Conservation (phyloP, 2,797 vertebrate genomes). For the Anguilla obscura region DNA sequence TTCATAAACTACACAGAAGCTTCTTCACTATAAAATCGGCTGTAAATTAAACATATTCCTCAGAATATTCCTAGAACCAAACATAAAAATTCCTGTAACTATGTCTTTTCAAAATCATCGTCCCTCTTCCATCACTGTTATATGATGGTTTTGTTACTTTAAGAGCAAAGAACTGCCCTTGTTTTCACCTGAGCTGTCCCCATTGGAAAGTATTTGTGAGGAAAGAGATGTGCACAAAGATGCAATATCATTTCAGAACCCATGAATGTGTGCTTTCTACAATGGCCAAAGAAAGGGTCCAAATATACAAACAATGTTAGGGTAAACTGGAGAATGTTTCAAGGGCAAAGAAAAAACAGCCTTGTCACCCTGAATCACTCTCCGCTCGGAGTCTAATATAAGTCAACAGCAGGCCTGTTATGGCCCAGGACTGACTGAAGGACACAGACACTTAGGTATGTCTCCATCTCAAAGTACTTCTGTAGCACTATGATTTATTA, state of each 20-base stretch:
- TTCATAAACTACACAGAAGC: background rate
- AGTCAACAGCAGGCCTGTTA: slow-evolving; percentile 6
- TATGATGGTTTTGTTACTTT: background rate
- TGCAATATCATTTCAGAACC: background rate
- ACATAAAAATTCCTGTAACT: background rate
- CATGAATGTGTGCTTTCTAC: background rate
- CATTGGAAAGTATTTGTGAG: background rate
- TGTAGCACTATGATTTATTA: background rate
- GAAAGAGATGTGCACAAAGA: background rate
- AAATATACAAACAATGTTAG: background rate
- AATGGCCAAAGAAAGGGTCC: background rate
- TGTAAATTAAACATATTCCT: background rate
- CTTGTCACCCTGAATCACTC: slow-evolving; percentile 14
- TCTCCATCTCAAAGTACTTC: slow-evolving; percentile 12
- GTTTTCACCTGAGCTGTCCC: background rate
- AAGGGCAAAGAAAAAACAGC: slow-evolving; percentile 6
- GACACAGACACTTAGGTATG: background rate
- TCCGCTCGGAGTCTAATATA: background rate
- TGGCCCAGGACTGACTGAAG: background rate
- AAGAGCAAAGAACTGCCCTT: background rate
- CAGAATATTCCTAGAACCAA: background rate
- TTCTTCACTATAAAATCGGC: background rate
- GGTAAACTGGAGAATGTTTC: background rate
- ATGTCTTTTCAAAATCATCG: background rate
- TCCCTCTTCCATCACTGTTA: background rate